A percentile compares a stretch with the other conserved stretches of the same genome.
phyloP scores from a whole-genome alignment of 2,888 invertebrate genomes.

The Andrena marginata region DNA sequence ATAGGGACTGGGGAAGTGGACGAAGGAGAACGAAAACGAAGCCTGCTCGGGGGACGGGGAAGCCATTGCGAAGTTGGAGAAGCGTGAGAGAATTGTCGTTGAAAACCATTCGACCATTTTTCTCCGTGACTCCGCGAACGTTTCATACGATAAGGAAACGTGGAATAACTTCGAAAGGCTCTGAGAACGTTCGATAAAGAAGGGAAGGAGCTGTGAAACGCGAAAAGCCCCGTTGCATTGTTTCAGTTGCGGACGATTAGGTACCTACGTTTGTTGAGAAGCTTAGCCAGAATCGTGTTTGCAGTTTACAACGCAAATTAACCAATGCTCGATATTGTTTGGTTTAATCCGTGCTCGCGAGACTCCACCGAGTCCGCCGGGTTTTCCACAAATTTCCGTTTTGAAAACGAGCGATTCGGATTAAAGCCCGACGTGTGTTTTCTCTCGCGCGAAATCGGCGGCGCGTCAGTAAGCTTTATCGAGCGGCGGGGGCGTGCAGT shows the following conservation, averaged over 20 bases:
- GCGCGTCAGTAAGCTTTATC: slow-evolving; percentile 57
- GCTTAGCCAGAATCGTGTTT: background rate
- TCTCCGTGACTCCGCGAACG: slow-evolving; percentile 62
- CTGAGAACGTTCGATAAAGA: background rate
- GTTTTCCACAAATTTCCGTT: slow-evolving; percentile 7
- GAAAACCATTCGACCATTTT: slow-evolving; percentile 65
- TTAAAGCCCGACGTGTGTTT: slow-evolving; percentile 47
- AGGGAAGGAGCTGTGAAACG: slow-evolving; percentile 38
- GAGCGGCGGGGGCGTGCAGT: slow-evolving; percentile 45
- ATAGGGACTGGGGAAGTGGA: background rate
- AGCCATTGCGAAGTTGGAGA: slow-evolving; percentile 43
- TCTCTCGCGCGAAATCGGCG: slow-evolving; percentile 52
- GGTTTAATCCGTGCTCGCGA: background rate
- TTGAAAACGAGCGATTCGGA: slow-evolving; percentile 11
- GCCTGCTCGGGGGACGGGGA: slow-evolving; percentile 1
- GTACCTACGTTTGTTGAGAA: background rate
- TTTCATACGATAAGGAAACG: slow-evolving; percentile 66
- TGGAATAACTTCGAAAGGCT: slow-evolving; percentile 58
- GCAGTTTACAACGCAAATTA: background rate
- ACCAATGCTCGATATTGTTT: background rate
- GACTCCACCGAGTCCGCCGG: background rate
- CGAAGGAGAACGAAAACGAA: slow-evolving; percentile 9
- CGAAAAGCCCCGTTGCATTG: slow-evolving; percentile 48
- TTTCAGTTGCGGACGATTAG: slow-evolving; percentile 7
- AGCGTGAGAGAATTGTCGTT: slow-evolving; percentile 36